Conservation (phyloP, 2,888 invertebrate species). For the Scrobipalpa costella region DNA sequence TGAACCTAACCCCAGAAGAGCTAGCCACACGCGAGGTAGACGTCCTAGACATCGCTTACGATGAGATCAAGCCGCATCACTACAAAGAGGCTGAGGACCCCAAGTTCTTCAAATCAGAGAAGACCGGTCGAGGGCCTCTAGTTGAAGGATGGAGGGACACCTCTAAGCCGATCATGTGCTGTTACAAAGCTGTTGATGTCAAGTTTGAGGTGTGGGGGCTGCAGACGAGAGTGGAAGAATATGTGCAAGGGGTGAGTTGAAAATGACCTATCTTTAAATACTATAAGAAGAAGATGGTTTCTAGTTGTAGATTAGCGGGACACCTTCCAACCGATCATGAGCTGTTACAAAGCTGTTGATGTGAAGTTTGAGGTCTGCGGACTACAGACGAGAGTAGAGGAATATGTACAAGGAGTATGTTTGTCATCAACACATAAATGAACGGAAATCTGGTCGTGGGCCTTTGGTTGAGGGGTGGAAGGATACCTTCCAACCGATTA, state of each 20-base stretch:
- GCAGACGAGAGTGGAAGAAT: slow-evolving; percentile 93
- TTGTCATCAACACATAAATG: too few species aligned
- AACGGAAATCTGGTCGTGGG: slow-evolving; percentile 88
- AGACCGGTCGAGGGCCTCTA: slow-evolving; percentile 92
- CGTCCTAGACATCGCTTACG: slow-evolving; percentile 92
- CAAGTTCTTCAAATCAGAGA: slow-evolving; percentile 89
- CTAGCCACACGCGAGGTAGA: slow-evolving; percentile 88
- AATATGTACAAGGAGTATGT: too few species aligned
- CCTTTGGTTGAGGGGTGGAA: slow-evolving; percentile 93
- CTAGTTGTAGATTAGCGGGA: too few species aligned
- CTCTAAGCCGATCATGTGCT: slow-evolving; percentile 93
- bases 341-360: too few species aligned
- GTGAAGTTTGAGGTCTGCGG: too few species aligned
- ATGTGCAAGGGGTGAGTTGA: slow-evolving; percentile 87
- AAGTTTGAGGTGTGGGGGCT: slow-evolving; percentile 96
- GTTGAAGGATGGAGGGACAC: slow-evolving; percentile 90
- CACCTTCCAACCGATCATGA: too few species aligned
- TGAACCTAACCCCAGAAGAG: slow-evolving; percentile 87
- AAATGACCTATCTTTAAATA: background rate
- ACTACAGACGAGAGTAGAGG: too few species aligned
- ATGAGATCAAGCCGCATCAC: slow-evolving; percentile 91
- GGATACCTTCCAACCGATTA: slow-evolving; percentile 87
- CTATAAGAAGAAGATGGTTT: too few species aligned
- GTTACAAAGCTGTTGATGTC: slow-evolving; percentile 92
- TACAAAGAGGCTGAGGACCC: slow-evolving; percentile 96